A percentile compares a stretch with the other conserved stretches of the same genome.
These are phyloP conservation scores for Macroglossus sobrinus DNA, from an alignment of 2,113 vertebrate genomes.

Conservation along the genomic window DNA sequence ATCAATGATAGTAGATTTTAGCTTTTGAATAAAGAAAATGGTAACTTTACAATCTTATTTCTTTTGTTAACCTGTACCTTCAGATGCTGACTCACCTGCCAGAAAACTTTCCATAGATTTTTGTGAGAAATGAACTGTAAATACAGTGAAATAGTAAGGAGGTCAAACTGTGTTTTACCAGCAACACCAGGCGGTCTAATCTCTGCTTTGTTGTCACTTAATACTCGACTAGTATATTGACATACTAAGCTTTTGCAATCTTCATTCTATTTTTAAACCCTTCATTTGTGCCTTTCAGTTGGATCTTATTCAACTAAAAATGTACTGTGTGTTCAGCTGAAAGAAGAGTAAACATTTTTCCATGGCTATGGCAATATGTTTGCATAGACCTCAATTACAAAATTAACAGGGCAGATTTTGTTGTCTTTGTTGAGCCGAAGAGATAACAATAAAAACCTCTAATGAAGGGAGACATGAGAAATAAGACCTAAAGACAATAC, in stretches of 20 bases:
- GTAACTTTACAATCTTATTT: neutral
- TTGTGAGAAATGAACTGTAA: neutral
- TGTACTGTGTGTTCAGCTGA: slow-evolving; percentile 59
- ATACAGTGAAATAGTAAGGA: fast-evolving
- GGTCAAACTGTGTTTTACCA: neutral
- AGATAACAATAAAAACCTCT: slow-evolving; percentile 59
- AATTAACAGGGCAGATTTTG: slow-evolving; percentile 51
- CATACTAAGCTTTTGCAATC: slow-evolving; percentile 9
- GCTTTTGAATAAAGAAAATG: neutral
- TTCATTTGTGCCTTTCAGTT: slow-evolving; percentile 54
- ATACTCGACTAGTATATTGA: neutral
- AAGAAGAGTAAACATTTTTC: slow-evolving; percentile 40
- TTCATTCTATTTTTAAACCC: slow-evolving; percentile 35
- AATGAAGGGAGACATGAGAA: slow-evolving; percentile 36
- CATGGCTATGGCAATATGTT: slow-evolving; percentile 5
- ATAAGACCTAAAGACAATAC: neutral
- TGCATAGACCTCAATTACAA: slow-evolving; percentile 64
- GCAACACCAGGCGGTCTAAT: neutral
- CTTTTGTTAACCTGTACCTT: neutral
- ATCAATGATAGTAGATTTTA: neutral
- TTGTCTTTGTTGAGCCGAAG: neutral
- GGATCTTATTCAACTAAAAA: slow-evolving; percentile 61
- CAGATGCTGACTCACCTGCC: neutral
- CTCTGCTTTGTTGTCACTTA: neutral
- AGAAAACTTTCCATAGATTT: neutral